These are phyloP conservation scores for Oncorhynchus nerka DNA, from an alignment of 2,113 vertebrate species.

Conservation along the genomic window DNA sequence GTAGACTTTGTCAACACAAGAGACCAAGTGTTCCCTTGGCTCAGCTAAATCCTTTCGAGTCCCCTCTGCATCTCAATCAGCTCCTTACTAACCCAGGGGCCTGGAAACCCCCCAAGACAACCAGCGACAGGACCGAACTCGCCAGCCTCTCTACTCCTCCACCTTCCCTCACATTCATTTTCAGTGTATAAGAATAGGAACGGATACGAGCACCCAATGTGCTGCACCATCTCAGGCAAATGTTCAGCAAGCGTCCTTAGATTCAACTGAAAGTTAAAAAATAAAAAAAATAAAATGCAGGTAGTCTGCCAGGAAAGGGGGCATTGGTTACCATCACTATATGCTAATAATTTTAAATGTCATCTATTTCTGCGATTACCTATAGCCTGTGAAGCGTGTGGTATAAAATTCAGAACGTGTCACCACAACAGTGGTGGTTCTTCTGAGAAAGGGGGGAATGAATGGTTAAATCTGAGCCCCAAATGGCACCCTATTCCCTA, in stretches of 20 bases:
- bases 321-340: too few species aligned
- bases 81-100: constrained; percentile 46
- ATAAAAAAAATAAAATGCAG: constrained; percentile 6
- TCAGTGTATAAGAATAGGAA: too few species aligned
- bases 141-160: constrained; percentile 8
- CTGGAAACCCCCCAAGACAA: constrained; percentile 37
- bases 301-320: constrained; percentile 7
- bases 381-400: too few species aligned
- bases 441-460: not conserved
- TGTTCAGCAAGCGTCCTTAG: too few species aligned
- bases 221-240: too few species aligned
- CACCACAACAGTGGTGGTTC: constrained; percentile 6
- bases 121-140: constrained; percentile 34
- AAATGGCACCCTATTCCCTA: too few species aligned
- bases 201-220: too few species aligned
- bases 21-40: constrained; percentile 65
- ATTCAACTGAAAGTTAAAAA: not conserved
- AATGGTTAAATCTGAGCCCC: constrained; percentile 21
- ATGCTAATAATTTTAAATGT: too few species aligned
- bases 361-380: too few species aligned
- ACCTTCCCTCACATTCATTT: constrained; percentile 5
- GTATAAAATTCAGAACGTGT: too few species aligned
- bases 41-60: constrained; percentile 42
- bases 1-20: constrained; percentile 51
- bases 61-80: constrained; percentile 71